phyloP scores from a whole-genome alignment of 2,888 invertebrate genomes.

The Lymantria monacha region DNA sequence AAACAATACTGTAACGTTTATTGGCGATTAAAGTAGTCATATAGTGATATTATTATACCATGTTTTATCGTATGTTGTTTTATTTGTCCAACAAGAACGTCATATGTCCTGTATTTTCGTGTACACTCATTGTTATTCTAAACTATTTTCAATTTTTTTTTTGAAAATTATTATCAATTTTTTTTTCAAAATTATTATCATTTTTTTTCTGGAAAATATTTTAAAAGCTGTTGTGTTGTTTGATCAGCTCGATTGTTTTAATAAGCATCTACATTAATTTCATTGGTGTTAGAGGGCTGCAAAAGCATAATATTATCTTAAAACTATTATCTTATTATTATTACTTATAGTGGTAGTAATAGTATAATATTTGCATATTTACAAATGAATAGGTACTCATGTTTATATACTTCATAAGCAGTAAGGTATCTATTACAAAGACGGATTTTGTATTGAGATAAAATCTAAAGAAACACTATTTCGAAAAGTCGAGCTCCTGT shows the following conservation, averaged over 20 bases:
- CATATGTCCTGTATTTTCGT: neutral
- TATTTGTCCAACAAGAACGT: neutral
- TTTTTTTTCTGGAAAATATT: neutral
- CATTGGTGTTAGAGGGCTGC: too few species aligned
- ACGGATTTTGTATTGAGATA: too few species aligned
- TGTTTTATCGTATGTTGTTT: neutral
- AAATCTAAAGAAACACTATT: too few species aligned
- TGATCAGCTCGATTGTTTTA: constrained; percentile 15
- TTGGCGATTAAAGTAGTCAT: neutral
- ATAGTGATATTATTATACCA: neutral
- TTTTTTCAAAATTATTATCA: neutral
- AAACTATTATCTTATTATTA: too few species aligned
- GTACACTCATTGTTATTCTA: neutral
- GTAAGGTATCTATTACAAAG: too few species aligned
- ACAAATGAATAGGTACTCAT: too few species aligned
- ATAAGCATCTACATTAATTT: neutral
- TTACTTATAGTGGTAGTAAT: too few species aligned
- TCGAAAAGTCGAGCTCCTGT: too few species aligned
- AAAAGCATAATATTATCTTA: too few species aligned
- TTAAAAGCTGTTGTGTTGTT: constrained; percentile 3
- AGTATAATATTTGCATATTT: too few species aligned
- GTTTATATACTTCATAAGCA: too few species aligned
- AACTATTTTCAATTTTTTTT: neutral
- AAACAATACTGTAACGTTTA: neutral
- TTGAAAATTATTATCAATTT: neutral